These are phyloP conservation scores for Polyommatus icarus DNA, from an alignment of 2,888 invertebrate species.

Conservation along the genomic window DNA sequence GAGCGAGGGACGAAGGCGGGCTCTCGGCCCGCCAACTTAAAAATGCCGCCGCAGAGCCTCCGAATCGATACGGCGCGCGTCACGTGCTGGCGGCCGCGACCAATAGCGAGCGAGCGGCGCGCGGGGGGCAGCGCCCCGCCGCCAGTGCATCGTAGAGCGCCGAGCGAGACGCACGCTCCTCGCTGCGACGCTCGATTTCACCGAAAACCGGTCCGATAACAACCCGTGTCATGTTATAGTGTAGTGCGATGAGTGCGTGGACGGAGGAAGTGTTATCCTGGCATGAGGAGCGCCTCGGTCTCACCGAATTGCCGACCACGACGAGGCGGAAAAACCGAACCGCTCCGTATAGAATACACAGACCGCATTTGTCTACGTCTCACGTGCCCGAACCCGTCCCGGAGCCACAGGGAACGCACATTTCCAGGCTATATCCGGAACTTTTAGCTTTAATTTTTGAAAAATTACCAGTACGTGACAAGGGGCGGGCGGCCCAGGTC, in stretches of 20 bases:
- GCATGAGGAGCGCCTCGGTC: slow-evolving; percentile 71
- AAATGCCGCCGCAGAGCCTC: slow-evolving; percentile 90
- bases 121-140: slow-evolving; percentile 55
- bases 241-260: slow-evolving; percentile 76
- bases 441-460: slow-evolving; percentile 95
- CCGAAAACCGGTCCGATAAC: slow-evolving; percentile 71
- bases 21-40: slow-evolving; percentile 83
- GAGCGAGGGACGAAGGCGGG: slow-evolving; percentile 73
- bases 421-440: slow-evolving; percentile 94
- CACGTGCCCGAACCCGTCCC: slow-evolving; percentile 72
- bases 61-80: slow-evolving; percentile 88
- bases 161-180: slow-evolving; percentile 55
- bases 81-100: slow-evolving; percentile 82
- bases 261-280: slow-evolving; percentile 75
- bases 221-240: slow-evolving; percentile 67
- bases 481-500: slow-evolving; percentile 94
- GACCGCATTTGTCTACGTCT: slow-evolving; percentile 80
- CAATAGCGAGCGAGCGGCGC: slow-evolving; percentile 63
- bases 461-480: slow-evolving; percentile 91
- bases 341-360: slow-evolving; percentile 84
- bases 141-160: slow-evolving; percentile 68
- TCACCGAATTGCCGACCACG: slow-evolving; percentile 73
- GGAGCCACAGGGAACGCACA: slow-evolving; percentile 84
- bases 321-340: slow-evolving; percentile 78
- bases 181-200: slow-evolving; percentile 54